Percentiles rank a stretch among this genome's conserved stretches.
Conservation (phyloP, 2,113 vertebrate genomes). For the Notothenia coriiceps region DNA sequence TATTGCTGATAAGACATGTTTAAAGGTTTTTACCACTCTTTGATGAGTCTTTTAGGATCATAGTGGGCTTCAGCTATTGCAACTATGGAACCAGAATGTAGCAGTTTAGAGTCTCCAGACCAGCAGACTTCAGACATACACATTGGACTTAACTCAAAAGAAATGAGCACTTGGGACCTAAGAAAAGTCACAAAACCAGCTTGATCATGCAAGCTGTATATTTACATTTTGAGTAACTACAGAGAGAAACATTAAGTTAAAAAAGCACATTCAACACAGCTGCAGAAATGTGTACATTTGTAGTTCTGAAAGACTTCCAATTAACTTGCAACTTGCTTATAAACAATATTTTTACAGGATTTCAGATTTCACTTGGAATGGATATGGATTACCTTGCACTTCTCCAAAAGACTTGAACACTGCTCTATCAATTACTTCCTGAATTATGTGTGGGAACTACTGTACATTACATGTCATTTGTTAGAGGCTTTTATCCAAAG, state of each 20-base stretch:
- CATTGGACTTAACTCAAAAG: background rate
- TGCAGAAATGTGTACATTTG: background rate
- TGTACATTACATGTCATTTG: background rate
- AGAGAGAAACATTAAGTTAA: background rate
- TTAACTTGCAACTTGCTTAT: background rate
- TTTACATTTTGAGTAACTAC: background rate
- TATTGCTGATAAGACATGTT: background rate
- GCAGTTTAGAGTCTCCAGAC: background rate
- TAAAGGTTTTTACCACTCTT: background rate
- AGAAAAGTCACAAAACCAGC: background rate
- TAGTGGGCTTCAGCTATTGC: conserved; percentile 1
- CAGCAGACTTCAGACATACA: background rate
- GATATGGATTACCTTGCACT: background rate
- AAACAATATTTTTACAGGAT: background rate
- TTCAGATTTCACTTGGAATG: background rate
- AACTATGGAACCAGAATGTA: background rate
- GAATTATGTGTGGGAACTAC: background rate
- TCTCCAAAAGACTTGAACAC: background rate
- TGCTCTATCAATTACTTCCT: background rate
- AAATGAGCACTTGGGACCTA: background rate
- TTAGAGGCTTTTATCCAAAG: too few species aligned
- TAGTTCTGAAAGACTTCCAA: background rate
- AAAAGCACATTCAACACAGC: background rate
- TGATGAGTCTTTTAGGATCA: background rate
- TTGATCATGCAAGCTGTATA: background rate